Evolutionary conservation across 2,888 invertebrate genomes (phyloP), one percentile per base, ranked within the genome.

Genomic region (Melikaiella ostensackeni): DNA sequence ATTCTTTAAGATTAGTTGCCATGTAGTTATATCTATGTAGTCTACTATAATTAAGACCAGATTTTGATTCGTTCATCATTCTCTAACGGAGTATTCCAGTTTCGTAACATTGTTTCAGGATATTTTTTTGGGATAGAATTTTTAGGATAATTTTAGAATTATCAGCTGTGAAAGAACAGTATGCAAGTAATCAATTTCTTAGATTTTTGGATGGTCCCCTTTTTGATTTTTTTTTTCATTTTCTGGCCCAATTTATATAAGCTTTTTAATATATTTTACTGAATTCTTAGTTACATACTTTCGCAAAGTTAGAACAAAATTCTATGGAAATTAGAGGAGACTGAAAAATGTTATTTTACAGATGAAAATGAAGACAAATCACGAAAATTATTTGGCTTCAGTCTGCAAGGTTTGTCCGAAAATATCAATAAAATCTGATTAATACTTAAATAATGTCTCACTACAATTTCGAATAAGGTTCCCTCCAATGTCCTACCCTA

Each of bases 141-240:
- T 38, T 38, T 35, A 62, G 33, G 35, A 21, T 35, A 62, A n/a
- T n/a, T n/a, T n/a, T n/a, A n/a, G n/a, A n/a, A n/a, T n/a, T n/a
- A n/a, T n/a, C n/a, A 62, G 62, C 30, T 62, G 7, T 30, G 21
- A 76, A 57, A 66, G n/a, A n/a, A n/a, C n/a, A 62, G 33, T 19
- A n/a, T n/a, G n/a, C 62, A 62, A 62, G 33, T 62, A 62, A 62
- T 62, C 30, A n/a, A 30, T 62, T 27, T 27, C 11, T 35, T n/a
- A 61, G 30, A 61, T 33, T 2, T 61, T 19, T 61, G 33, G 33
- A 16, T 61, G 33, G 61, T 61, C n/a, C 33, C 16, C 19, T 9
- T 35, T 33, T 35, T 62, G 5, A n/a, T 1, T 24, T 57, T n/a
- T n/a, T 57, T 11, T 24, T 4, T 24, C 13, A 4, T 50, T 57